Base-by-base conservation (phyloP, 2,113 vertebrate genomes). In the Pseudolaguvia tuberculata region DNA sequence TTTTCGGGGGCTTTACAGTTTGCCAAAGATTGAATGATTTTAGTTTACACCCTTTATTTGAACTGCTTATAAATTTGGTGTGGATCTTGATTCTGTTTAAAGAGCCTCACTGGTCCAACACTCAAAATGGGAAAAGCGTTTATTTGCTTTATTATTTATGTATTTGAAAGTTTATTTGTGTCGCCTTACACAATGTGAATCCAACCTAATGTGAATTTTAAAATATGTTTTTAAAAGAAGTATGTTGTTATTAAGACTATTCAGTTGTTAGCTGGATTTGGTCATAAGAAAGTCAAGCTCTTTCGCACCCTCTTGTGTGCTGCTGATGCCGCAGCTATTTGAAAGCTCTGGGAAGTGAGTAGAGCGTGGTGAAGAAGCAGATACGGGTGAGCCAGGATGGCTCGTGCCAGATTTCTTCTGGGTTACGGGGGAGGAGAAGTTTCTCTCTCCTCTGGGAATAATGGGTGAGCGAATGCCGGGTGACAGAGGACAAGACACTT, bases 381-480 rank as follows among this genome's bases (percentile, higher is more conserved):
- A 77, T 42, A 86, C 48, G 0, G 92, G 78, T 39, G 94, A 87
- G 42, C 92, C 93, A 1, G 95, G 92, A 0, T 94, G 94, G 79
- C 92, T 90, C 15, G 93, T 90, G 50, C 95, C 92, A 0, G 95
- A 93, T 52, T 93, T 99, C 86, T 98, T 98, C 0, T 94, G 93
- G 69, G 93, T 92, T 58, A 95, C 93, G 3, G 94, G 93, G 0
- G 96, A 94, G 52, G 94, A 91, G 75, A 94, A 90, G 72, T 90
- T 91, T 82, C 88, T 89, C 72, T 99, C 96, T 0, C 91, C 93
- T 69, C 95, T 88, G 4, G 95, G 91, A 55, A 94, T 93, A 76
- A 94, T 93, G 0, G 96, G 95, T 0, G 96, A 99, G 81, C 95
- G 96, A 76, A 97, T 90, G 13, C 94, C 94, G 0, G 96, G 96